Percentiles rank a stretch among this genome's conserved stretches.
phyloP scores from a whole-genome alignment of 2,888 invertebrate genomes.

The Euplagia quadripunctaria region DNA sequence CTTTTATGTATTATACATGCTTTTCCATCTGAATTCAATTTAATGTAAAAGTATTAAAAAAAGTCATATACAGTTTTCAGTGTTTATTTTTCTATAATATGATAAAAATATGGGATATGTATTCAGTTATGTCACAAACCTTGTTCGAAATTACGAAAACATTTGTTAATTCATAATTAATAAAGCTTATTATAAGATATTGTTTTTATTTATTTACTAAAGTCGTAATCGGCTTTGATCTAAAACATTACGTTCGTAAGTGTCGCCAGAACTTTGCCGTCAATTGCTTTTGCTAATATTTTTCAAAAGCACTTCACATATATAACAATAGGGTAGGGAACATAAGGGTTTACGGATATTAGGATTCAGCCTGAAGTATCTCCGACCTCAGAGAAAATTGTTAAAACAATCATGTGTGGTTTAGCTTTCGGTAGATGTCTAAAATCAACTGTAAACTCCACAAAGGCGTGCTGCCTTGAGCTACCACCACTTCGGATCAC shows the following conservation, averaged over 20 bases:
- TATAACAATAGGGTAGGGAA: too few species aligned
- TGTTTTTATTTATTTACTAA: slow-evolving; percentile 75
- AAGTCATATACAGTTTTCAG: slow-evolving; percentile 85
- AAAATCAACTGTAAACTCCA: too few species aligned
- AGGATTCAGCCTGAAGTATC: too few species aligned
- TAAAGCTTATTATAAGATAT: slow-evolving; percentile 87
- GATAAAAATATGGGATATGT: slow-evolving; percentile 79
- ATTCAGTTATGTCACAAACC: slow-evolving; percentile 87
- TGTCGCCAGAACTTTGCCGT: background rate
- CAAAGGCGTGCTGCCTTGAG: too few species aligned
- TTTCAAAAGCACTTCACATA: too few species aligned
- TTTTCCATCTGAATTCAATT: slow-evolving; percentile 86
- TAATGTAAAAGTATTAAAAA: slow-evolving; percentile 84
- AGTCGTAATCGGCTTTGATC: background rate
- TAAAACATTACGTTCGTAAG: background rate
- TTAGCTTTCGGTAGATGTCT: too few species aligned
- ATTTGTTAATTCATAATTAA: slow-evolving; percentile 88
- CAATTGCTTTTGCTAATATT: too few species aligned
- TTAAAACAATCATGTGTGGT: too few species aligned
- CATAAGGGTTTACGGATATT: too few species aligned
- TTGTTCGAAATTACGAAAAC: slow-evolving; percentile 86
- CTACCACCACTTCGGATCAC: too few species aligned
- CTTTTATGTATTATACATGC: slow-evolving; percentile 85
- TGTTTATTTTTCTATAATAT: slow-evolving; percentile 85
- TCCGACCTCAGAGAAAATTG: too few species aligned